These are phyloP conservation scores for Heteropelma amictum DNA, from an alignment of 2,888 invertebrate species.

Conservation along the genomic window DNA sequence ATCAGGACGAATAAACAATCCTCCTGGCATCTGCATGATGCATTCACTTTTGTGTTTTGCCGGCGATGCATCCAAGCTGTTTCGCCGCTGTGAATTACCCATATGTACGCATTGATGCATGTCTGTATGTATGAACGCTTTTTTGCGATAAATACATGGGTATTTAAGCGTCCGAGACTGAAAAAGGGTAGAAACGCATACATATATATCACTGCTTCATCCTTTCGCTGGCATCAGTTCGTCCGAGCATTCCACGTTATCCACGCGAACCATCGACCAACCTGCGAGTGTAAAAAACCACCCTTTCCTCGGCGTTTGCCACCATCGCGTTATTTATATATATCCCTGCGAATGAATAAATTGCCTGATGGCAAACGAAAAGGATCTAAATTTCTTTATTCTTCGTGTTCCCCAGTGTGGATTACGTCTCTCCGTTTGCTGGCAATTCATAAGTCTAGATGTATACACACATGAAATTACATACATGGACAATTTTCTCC, in stretches of 20 bases:
- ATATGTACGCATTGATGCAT: background rate
- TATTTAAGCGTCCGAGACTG: background rate
- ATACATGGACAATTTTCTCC: background rate
- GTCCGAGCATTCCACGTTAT: slow-evolving; percentile 35
- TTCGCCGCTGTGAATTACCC: background rate
- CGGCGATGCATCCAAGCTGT: slow-evolving; percentile 70
- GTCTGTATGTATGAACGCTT: background rate
- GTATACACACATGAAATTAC: background rate
- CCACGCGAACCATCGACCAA: slow-evolving; percentile 41
- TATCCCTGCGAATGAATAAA: background rate
- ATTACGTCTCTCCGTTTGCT: background rate
- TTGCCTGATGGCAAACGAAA: background rate
- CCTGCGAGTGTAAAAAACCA: slow-evolving; percentile 10
- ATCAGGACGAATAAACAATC: too few species aligned
- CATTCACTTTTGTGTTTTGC: slow-evolving; percentile 71
- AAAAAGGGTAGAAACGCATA: slow-evolving; percentile 40
- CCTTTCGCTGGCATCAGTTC: slow-evolving; percentile 18
- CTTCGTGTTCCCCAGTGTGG: background rate
- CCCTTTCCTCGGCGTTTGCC: slow-evolving; percentile 43
- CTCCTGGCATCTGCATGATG: slow-evolving; percentile 42
- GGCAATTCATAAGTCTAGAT: background rate
- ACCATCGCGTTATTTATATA: background rate
- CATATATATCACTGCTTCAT: slow-evolving; percentile 39
- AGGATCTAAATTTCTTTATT: background rate
- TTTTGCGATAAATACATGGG: background rate